Conservation (phyloP, 2,113 vertebrate species). For the Hirundichthys speculiger region DNA sequence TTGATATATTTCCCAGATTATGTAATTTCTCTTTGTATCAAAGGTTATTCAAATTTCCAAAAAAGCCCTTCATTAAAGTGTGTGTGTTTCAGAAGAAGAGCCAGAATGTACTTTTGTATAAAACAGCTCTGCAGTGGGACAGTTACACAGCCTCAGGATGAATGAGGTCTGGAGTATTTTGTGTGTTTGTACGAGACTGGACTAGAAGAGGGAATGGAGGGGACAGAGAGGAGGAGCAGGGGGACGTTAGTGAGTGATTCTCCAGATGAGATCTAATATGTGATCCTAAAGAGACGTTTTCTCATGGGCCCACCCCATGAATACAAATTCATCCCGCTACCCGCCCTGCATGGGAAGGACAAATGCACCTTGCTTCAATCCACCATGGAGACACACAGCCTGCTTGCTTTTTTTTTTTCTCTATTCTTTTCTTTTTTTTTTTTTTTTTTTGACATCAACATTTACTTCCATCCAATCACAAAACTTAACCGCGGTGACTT, state of each 20-base stretch:
- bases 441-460: conserved; percentile 28
- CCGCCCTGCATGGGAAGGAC: conserved; percentile 75
- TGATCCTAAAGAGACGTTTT: conserved; percentile 83
- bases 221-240: conserved; percentile 66
- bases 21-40: not conserved
- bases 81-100: not conserved
- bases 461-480: conserved; percentile 73
- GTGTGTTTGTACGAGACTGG: conserved; percentile 41
- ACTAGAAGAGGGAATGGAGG: conserved; percentile 68
- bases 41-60: not conserved
- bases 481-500: conserved; percentile 69
- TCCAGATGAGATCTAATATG: conserved; percentile 84
- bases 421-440: conserved; percentile 38
- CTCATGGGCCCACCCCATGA: conserved; percentile 80
- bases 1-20: not conserved
- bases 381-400: conserved; percentile 61
- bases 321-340: conserved; percentile 77
- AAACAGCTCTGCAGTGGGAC: conserved; percentile 30
- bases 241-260: conserved; percentile 73
- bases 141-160: conserved; percentile 61
- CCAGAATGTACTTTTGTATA: conserved; percentile 13
- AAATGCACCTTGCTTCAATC: conserved; percentile 75
- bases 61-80: not conserved
- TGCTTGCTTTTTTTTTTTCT: conserved; percentile 42
- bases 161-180: conserved; percentile 56